Base-by-base conservation (phyloP, 1,140 invertebrate genomes). In the Neodiprion pinetum region DNA sequence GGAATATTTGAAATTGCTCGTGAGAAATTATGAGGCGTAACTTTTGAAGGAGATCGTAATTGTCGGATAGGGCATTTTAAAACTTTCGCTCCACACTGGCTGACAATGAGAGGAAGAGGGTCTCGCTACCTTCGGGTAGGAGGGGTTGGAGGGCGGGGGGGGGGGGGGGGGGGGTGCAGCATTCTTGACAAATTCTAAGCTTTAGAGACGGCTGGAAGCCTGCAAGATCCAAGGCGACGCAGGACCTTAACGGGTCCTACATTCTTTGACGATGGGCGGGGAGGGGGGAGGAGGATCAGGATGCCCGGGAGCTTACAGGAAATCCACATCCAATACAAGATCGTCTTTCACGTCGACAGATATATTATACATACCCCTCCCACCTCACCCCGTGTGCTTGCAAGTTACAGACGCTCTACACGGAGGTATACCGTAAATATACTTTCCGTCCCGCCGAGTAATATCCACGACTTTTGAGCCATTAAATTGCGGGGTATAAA, bases 1-100 rank as follows among this genome's bases (percentile, higher is more conserved):
- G 53, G n/a, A 61, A 61, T 61, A 61, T 61, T 61, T 17, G 53
- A 61, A 61, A 61, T 61, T 61, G n/a, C 53, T 61, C 53, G 11
- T 61, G 53, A 17, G 53, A 61, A 61, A 61, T 14, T 61, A 9
- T 61, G 53, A 5, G 28, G 53, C 53, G 53, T 61, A 61, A 5
- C 53, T 61, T 17, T 61, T 8, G n/a, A 5, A 61, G 53, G n/a
- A 61, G 53, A 17, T 12, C 53, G 53, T 61, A 61, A 61, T 61
- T 61, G 53, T 17, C 53, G 53, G 53, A 40, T 40, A 61, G 53
- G 53, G 11, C 53, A 61, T 61, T 61, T 61, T 61, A 61, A 61
- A 61, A 61, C 53, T 17, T 17, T 11, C 53, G 53, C 53, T 61
- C n/a, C 53, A 61, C 11, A 61, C n/a, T 17, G 53, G 53, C 11